A percentile compares a stretch with the other conserved stretches of the same genome.
These are phyloP conservation scores for Delichon dasypus DNA, from an alignment of 2,797 vertebrate genomes.

Conservation along the genomic window DNA sequence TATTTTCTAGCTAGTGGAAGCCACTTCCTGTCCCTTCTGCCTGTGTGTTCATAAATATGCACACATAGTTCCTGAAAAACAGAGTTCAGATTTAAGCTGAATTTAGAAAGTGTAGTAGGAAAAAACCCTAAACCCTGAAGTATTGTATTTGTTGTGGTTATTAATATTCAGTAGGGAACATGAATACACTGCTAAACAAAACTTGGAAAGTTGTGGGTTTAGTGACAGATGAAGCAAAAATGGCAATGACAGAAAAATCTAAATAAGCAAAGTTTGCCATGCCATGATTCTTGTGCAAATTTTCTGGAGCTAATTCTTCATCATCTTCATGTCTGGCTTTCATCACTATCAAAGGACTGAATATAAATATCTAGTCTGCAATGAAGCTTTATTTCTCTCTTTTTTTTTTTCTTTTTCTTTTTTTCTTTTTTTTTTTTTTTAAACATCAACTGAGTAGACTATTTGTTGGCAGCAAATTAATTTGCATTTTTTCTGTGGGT, in stretches of 20 bases:
- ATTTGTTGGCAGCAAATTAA: background rate
- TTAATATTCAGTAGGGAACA: background rate
- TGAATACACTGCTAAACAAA: background rate
- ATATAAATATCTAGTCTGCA: background rate
- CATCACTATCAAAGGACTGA: background rate
- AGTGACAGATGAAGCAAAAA: background rate
- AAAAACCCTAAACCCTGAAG: fast-evolving
- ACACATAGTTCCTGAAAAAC: background rate
- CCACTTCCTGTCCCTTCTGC: background rate
- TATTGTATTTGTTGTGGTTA: background rate
- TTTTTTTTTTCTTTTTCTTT: background rate
- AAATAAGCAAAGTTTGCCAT: background rate
- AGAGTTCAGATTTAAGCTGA: background rate
- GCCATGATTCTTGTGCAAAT: background rate
- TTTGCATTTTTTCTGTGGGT: background rate
- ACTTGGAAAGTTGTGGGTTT: background rate
- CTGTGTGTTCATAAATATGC: background rate
- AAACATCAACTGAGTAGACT: background rate
- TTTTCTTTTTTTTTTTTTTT: background rate
- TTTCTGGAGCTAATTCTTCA: background rate
- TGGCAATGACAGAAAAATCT: background rate
- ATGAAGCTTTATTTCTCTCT: background rate
- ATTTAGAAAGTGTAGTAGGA: background rate
- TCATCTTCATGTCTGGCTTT: background rate
- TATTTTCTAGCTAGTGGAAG: background rate